Evolutionary conservation across 2,888 invertebrate species (phyloP), one percentile per base, ranked within the genome.

Genomic region (Polylopha cassiicola): DNA sequence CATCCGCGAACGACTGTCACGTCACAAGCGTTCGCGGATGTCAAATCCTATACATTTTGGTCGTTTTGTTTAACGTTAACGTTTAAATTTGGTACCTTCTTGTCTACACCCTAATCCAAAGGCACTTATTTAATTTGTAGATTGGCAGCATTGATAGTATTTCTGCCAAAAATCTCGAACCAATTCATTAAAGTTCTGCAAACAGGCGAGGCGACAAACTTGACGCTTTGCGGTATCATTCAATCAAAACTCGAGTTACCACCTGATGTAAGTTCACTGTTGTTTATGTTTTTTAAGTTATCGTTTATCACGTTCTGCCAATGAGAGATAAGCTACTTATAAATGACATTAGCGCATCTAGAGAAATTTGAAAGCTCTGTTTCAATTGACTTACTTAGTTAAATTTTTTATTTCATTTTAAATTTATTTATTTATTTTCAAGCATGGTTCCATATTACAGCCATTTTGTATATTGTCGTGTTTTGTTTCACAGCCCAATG

Each of bases 51-150:
- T n/a, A n/a, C 13, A 27, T 16, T 18, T 9, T 15, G 3, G 18
- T 5, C 16, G 36, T 47, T n/a, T 10, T 28, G 9, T 30, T 10
- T 5, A n/a, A n/a, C n/a, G n/a, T 3, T 28, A 1, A 28, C 8
- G 28, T 37, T 28, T 29, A 29, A 37, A 23, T 29, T 5, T 4
- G 7, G 8, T 7, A 27, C 4, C 4, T 18, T 7, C 7, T 4
- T 7, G 4, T 18, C 4, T 18, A 18, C 4, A 7, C 7, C 18
- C 4, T 18, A 7, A 4, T 7, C 18, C 7, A 5, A 73, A 87
- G 10, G 46, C 86, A 87, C 86, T 87, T 86, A 55, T 87, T 87
- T 87, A 87, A 61, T 8, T 49, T 45, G 5, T 48, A 64, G 63
- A 43, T 20, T 53, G 2, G 47, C 46, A 8, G 42, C 57, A 0